Conservation (phyloP, 1,140 invertebrate genomes). For the Saccostrea glomerata region DNA sequence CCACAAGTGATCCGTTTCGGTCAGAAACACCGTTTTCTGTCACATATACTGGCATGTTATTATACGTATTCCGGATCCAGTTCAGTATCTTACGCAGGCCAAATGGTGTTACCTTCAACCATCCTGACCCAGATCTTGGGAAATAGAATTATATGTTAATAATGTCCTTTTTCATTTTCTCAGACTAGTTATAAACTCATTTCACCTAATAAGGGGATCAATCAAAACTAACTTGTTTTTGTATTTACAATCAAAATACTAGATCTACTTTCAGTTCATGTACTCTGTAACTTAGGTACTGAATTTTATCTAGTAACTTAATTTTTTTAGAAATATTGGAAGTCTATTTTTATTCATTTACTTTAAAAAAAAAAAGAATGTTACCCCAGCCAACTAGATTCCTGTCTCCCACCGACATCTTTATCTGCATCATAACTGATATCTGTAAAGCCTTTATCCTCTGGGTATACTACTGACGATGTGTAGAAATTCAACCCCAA, state of each 20-base stretch:
- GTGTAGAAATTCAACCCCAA: conserved; percentile 70
- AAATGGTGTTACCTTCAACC: conserved; percentile 81
- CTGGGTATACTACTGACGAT: conserved; percentile 53
- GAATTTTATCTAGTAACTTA: no score
- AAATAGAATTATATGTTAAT: background rate
- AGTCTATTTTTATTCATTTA: no score
- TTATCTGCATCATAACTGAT: conserved; percentile 51
- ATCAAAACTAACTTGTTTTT: background rate
- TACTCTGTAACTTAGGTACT: no score
- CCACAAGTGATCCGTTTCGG: conserved; percentile 79
- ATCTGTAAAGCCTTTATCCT: conserved; percentile 29
- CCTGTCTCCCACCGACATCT: conserved; percentile 40
- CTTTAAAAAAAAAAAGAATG: no score
- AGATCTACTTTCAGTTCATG: no score
- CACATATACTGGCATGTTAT: conserved; percentile 83
- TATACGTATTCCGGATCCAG: conserved; percentile 83
- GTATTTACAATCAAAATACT: background rate
- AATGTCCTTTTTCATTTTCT: background rate
- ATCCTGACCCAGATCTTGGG: conserved; percentile 71
- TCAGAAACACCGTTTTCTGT: conserved; percentile 86
- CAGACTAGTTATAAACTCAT: background rate
- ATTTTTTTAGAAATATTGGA: no score
- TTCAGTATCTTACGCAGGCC: conserved; percentile 85
- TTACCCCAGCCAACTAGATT: conserved; percentile 48
- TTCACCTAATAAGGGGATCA: background rate